These are phyloP conservation scores for Cyprinodon brontotheroides DNA, from an alignment of 2,113 vertebrate genomes.

Conservation along the genomic window DNA sequence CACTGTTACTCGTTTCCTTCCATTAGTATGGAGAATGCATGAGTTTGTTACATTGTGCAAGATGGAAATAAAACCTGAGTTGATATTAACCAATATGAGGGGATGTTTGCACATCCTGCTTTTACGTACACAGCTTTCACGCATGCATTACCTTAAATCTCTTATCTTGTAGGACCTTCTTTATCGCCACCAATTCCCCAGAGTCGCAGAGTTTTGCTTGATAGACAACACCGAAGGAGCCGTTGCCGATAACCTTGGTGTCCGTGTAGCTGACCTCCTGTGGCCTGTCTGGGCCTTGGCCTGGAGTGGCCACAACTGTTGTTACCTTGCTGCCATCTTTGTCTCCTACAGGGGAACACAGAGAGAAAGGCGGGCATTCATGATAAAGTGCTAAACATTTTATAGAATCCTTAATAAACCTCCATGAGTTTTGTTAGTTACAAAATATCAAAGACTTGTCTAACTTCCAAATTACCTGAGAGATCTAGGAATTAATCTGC, in stretches of 20 bases:
- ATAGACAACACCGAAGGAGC: conserved; percentile 98
- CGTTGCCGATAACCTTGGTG: conserved; percentile 98
- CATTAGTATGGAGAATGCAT: neutral
- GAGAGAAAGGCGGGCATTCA: neutral
- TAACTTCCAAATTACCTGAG: neutral
- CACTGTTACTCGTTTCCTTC: conserved; percentile 33
- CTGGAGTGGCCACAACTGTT: conserved; percentile 97
- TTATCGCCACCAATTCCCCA: conserved; percentile 97
- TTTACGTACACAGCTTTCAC: neutral
- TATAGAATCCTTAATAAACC: neutral
- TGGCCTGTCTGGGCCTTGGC: conserved; percentile 96
- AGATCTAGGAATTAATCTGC: neutral
- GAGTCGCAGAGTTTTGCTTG: conserved; percentile 99
- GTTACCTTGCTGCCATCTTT: conserved; percentile 99
- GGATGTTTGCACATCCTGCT: neutral
- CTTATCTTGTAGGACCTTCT: conserved; percentile 99
- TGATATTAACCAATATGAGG: neutral
- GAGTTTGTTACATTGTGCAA: neutral
- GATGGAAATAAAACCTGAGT: neutral
- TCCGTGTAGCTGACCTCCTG: conserved; percentile 99
- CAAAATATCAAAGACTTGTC: neutral
- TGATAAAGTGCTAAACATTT: neutral
- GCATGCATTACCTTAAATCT: conserved; percentile 92
- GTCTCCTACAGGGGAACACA: conserved; percentile 83
- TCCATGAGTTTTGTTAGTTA: neutral